phyloP scores from a whole-genome alignment of 37 sponge, comb jelly and placozoan genomes.

The Aplysina aerophoba region DNA sequence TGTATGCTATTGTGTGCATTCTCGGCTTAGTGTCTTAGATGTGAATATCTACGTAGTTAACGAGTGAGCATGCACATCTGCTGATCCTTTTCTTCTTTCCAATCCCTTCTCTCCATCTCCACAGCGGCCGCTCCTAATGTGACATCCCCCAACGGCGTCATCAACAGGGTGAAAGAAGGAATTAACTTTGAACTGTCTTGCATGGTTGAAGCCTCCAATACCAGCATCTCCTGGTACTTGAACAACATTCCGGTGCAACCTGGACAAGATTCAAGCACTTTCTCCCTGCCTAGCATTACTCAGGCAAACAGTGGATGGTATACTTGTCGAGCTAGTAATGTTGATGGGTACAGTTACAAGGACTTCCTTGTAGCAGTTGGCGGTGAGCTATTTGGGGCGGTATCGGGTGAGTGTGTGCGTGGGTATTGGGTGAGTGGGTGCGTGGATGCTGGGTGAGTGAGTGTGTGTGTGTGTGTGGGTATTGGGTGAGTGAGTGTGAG shows the following conservation, averaged over 20 bases:
- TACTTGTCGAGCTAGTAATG: slow-evolving; percentile 2
- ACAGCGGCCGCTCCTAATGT: no score
- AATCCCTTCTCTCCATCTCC: no score
- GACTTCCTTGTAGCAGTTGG: slow-evolving; percentile 5
- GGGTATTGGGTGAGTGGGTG: slow-evolving; percentile 8
- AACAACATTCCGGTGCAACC: no score
- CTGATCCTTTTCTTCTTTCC: no score
- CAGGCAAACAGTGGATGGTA: slow-evolving; percentile 6
- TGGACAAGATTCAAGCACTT: background rate
- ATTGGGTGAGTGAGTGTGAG: slow-evolving; percentile 11
- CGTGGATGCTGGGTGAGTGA: background rate
- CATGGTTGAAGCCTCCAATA: no score
- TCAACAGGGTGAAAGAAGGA: background rate
- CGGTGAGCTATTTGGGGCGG: background rate
- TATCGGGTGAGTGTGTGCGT: background rate
- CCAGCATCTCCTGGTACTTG: background rate
- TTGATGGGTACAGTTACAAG: background rate
- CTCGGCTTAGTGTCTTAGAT: no score
- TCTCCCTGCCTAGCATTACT: background rate
- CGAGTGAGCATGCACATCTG: no score
- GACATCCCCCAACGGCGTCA: background rate
- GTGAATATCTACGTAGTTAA: no score
- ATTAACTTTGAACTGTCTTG: background rate
- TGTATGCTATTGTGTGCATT: no score
- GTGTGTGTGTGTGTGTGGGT: slow-evolving; percentile 28